Conservation (phyloP, 2,797 vertebrate genomes). For the Labeo calbasu region DNA sequence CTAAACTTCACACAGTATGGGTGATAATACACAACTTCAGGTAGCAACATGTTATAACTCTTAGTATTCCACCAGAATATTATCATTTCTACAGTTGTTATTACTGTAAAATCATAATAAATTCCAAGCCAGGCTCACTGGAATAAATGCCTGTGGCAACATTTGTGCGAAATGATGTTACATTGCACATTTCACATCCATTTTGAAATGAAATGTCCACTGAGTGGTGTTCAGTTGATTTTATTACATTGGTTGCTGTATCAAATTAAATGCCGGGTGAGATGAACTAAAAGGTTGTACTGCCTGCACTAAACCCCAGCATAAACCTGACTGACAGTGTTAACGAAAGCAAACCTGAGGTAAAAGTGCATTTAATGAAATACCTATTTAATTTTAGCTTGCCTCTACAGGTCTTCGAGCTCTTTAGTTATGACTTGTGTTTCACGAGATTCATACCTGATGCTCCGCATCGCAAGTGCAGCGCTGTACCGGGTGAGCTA, state of each 20-base stretch:
- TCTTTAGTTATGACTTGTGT: too few relatives aligned
- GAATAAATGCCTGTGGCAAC: background rate
- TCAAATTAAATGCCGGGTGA: background rate
- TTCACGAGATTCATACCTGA: background rate
- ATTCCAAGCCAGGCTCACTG: slow-evolving; percentile 1
- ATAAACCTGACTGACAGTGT: background rate
- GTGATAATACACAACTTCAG: slow-evolving; percentile 5
- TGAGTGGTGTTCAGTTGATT: background rate
- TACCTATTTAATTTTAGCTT: background rate
- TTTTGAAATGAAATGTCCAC: background rate
- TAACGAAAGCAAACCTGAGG: background rate
- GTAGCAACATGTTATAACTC: background rate
- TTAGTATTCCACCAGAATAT: background rate
- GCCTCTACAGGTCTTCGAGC: too few relatives aligned
- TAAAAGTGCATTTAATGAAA: background rate
- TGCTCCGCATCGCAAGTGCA: background rate
- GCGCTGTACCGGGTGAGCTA: background rate
- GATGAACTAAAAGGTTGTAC: background rate
- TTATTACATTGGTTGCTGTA: background rate
- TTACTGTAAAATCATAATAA: background rate
- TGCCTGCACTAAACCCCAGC: background rate
- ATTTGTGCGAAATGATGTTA: background rate
- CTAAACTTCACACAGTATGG: slow-evolving; percentile 50
- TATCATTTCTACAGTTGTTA: background rate
- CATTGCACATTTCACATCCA: background rate